phyloP scores from a whole-genome alignment of 92 coral and sea anemone species.

The Siderastrea siderea region DNA sequence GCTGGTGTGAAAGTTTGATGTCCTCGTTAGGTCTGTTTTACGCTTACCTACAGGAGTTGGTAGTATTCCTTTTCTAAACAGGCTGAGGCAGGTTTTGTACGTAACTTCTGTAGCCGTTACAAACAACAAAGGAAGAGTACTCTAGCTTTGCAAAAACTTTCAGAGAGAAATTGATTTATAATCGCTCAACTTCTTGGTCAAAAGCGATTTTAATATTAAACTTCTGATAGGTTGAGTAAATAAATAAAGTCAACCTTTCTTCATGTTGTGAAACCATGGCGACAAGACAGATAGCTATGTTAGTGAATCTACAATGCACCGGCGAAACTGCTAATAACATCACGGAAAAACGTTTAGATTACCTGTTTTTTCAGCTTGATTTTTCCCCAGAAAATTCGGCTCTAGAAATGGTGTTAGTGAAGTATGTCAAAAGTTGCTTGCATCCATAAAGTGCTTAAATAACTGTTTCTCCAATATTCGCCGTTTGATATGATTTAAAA shows the following conservation, averaged over 20 bases:
- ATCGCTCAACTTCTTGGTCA: constrained; percentile 1
- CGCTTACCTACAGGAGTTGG: too few relatives aligned
- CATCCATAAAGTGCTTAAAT: too few relatives aligned
- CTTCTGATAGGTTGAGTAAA: background rate
- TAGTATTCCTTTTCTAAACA: background rate
- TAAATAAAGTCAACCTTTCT: background rate
- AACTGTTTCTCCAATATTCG: too few relatives aligned
- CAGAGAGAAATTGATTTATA: background rate
- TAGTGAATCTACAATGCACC: background rate
- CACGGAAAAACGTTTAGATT: background rate
- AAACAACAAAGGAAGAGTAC: background rate
- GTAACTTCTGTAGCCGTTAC: too few relatives aligned
- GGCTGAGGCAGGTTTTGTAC: too few relatives aligned
- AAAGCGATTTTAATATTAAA: constrained; percentile 17
- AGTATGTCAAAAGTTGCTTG: background rate
- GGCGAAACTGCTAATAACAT: background rate
- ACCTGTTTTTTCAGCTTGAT: background rate
- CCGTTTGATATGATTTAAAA: background rate
- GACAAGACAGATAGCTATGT: background rate
- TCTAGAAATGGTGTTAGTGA: background rate
- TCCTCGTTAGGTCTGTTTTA: too few relatives aligned
- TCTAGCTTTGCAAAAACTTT: background rate
- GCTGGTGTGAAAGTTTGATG: too few relatives aligned
- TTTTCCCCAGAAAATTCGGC: background rate
- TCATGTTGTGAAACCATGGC: constrained; percentile 2